These are phyloP conservation scores for Anguilla pacifica DNA, from an alignment of 2,797 vertebrate species.

Conservation along the genomic window DNA sequence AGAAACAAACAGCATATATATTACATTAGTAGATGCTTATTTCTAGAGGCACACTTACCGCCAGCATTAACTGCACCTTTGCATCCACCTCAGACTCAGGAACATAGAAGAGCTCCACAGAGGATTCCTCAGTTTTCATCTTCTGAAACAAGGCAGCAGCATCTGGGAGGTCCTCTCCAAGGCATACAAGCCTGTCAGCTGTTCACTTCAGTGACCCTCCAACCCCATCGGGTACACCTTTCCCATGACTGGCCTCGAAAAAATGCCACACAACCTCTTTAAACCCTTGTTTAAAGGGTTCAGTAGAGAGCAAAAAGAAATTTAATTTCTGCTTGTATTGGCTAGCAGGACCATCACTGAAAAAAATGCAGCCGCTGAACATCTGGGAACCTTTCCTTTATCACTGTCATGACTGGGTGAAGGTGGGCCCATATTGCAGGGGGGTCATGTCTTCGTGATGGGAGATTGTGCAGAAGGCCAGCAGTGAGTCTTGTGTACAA, in stretches of 20 bases:
- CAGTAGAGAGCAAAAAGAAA: conserved; percentile 21
- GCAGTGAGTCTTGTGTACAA: not conserved
- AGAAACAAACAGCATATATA: too few relatives aligned
- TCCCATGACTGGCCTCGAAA: conserved; percentile 24
- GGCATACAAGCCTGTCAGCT: not conserved
- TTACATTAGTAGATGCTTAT: too few relatives aligned
- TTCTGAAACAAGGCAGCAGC: not conserved
- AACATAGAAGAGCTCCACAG: too few relatives aligned
- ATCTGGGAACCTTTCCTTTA: conserved; percentile 13
- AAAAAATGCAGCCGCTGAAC: conserved; percentile 21
- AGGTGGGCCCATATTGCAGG: conserved; percentile 31
- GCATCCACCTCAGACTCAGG: too few relatives aligned
- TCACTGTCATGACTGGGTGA: conserved; percentile 26
- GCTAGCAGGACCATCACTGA: conserved; percentile 30
- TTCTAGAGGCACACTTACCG: too few relatives aligned
- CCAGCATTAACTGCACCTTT: too few relatives aligned
- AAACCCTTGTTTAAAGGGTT: conserved; percentile 17
- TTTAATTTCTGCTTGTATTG: conserved; percentile 34
- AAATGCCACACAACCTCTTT: conserved; percentile 31
- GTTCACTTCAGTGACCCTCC: conserved; percentile 23
- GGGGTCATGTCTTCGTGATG: conserved; percentile 33
- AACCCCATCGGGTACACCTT: conserved; percentile 34
- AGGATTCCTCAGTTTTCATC: not conserved
- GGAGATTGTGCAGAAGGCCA: conserved; percentile 30
- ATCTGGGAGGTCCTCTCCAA: not conserved